Base-by-base conservation (phyloP, 2,888 invertebrate species). In the Phortica magna region DNA sequence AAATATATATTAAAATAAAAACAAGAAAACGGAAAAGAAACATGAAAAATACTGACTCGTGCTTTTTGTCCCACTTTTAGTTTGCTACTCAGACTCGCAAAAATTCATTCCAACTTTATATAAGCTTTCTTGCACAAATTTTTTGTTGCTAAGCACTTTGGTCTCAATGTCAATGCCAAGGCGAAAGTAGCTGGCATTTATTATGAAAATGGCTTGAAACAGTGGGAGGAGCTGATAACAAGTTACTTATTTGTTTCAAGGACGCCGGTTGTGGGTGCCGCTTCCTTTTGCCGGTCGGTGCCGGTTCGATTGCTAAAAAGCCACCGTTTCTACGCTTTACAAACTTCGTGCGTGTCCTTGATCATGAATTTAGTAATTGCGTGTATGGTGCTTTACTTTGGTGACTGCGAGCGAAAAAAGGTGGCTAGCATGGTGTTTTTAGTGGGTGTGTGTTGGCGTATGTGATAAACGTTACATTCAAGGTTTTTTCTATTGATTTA, bases 151-250 rank as follows among this genome's bases (percentile, higher is more conserved):
- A 71, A 71, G 19, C 55, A 53, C 55, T 31, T 22, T 31, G 31
- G 22, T 53, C 31, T 71, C 53, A 71, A 71, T 71, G 70, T 71
- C 70, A 71, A 71, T 71, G 70, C 17, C 70, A 71, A 71, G 19
- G 70, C n/a, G 41, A 67, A 70, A 70, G 70, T 55, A n/a, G 55
- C 70, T 71, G 70, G 14, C 70, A 71, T 71, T 71, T 71, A 53
- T 55, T 55, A 14, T 31, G 2, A 14, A 70, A 70, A 68, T 68
- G 68, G 19, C 48, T 68, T 19, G 48, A 17, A 70, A 70, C 19
- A 14, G 53, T 48, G 53, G 14, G 53, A 31, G 31, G 12, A 22
- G 22, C 10, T 19, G 22, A 19, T 39, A 65, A 10, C 65, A 65
- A 39, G 41, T 65, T 65, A 65, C n/a, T 12, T 41, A 65, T 65